These are phyloP conservation scores for Callipepla californica DNA, from an alignment of 2,113 vertebrate genomes.

Conservation along the genomic window DNA sequence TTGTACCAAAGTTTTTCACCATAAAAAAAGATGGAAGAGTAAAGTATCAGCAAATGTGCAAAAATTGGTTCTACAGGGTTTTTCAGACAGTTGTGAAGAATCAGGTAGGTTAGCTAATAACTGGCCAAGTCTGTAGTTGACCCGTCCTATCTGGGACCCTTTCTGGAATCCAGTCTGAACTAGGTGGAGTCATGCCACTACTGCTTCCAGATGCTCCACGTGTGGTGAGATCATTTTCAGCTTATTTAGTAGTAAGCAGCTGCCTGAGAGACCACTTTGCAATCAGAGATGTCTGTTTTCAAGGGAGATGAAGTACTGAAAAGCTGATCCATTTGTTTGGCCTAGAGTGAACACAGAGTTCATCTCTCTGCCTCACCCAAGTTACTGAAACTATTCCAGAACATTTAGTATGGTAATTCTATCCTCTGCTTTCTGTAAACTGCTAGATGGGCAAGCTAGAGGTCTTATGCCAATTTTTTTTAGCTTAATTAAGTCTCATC, in stretches of 20 bases:
- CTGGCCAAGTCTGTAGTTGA: background rate
- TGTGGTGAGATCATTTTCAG: background rate
- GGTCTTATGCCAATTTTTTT: background rate
- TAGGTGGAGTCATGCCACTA: background rate
- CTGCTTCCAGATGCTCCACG: background rate
- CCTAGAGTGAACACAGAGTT: background rate
- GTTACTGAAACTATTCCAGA: background rate
- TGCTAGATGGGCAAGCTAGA: background rate
- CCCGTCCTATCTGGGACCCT: background rate
- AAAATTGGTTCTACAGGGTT: background rate
- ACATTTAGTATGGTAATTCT: background rate
- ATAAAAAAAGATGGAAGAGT: background rate
- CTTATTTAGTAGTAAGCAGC: background rate
- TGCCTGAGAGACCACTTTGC: background rate
- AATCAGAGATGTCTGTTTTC: background rate
- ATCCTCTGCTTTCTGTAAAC: background rate
- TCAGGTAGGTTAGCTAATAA: background rate
- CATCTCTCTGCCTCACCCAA: background rate
- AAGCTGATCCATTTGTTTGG: background rate
- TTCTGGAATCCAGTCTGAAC: background rate
- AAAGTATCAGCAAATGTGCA: background rate
- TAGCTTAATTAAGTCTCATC: background rate
- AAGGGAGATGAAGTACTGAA: background rate
- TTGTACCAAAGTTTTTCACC: background rate
- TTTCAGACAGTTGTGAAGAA: background rate